Conservation (phyloP, 2,113 vertebrate genomes). For the Mormoops blainvillei region DNA sequence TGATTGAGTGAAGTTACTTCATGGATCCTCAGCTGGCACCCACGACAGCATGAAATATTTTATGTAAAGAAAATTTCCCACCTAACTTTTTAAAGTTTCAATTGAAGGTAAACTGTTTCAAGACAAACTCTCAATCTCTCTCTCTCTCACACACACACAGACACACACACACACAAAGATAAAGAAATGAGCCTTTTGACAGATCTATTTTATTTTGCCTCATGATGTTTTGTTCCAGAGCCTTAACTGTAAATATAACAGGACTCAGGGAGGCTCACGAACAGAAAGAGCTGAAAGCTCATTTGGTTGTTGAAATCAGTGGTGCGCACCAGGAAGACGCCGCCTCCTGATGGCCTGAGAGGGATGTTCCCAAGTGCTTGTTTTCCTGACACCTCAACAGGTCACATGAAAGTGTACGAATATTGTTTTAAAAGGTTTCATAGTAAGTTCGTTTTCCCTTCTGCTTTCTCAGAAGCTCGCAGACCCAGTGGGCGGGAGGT, state of each 20-base stretch:
- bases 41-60: neutral
- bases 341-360: neutral
- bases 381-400: constrained; percentile 18
- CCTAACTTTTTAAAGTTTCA: constrained; percentile 25
- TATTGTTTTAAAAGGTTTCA: constrained; percentile 49
- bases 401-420: constrained; percentile 30
- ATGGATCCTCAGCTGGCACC: neutral
- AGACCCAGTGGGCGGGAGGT: neutral
- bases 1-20: neutral
- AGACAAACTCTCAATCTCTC: neutral
- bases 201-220: neutral
- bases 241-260: neutral
- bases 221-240: neutral
- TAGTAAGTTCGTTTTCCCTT: constrained; percentile 67
- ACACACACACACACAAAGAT: neutral
- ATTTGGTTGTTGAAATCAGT: neutral
- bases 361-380: constrained; percentile 63
- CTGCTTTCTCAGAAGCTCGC: constrained; percentile 61
- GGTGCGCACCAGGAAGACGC: neutral
- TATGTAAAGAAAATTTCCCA: constrained; percentile 17
- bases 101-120: constrained; percentile 8
- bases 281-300: neutral
- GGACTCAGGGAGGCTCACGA: neutral
- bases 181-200: neutral
- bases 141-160: neutral